These are phyloP conservation scores for Gymnobelideus leadbeateri DNA, from an alignment of 2,113 vertebrate species.

Conservation along the genomic window DNA sequence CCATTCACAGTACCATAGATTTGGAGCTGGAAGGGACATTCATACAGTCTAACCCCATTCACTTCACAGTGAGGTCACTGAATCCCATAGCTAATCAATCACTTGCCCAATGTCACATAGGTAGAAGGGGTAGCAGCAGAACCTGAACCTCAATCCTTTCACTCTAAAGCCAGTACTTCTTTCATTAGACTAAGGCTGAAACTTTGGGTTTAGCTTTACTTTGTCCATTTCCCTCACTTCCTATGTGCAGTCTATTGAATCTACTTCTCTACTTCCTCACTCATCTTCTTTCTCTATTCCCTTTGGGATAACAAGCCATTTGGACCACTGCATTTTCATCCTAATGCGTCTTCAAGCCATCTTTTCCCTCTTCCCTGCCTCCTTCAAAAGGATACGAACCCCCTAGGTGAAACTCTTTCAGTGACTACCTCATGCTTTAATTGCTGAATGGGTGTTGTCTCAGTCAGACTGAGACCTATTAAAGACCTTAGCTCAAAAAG, in stretches of 20 bases:
- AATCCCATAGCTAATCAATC: neutral
- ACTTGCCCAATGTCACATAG: neutral
- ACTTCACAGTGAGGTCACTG: neutral
- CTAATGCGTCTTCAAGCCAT: neutral
- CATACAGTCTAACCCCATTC: neutral
- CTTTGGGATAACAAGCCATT: neutral
- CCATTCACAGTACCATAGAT: neutral
- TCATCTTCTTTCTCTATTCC: neutral
- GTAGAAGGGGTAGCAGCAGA: neutral
- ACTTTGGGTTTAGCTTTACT: neutral
- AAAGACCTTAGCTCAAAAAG: too few species aligned
- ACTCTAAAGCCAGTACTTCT: neutral
- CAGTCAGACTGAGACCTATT: too few species aligned
- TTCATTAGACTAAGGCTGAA: neutral
- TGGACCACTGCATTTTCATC: neutral
- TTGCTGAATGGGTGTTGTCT: too few species aligned
- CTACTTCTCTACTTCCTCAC: neutral
- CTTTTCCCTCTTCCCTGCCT: neutral
- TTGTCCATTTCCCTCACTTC: neutral
- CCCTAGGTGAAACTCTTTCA: neutral
- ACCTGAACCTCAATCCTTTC: neutral
- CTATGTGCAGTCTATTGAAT: neutral
- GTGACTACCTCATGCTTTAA: neutral
- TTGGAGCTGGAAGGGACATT: neutral
- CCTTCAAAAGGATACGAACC: neutral